Conservation (phyloP, 2,113 vertebrate species). For the Protobothrops flavoviridis region DNA sequence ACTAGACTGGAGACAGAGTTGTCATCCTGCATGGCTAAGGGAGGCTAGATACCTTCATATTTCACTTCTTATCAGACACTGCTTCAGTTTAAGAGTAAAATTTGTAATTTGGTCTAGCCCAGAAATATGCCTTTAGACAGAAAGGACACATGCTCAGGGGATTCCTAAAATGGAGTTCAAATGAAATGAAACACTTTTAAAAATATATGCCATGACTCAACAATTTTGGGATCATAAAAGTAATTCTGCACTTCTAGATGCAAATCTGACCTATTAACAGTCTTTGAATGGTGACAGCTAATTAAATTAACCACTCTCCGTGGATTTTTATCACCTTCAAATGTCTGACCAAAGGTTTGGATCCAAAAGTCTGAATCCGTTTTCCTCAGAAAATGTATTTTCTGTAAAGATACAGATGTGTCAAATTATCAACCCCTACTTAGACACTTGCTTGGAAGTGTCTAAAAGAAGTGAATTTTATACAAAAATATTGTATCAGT, state of each 20-base stretch:
- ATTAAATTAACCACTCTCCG: constrained; percentile 26
- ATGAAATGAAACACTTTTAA: constrained; percentile 7
- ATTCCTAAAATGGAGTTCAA: constrained; percentile 24
- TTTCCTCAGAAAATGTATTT: constrained; percentile 1
- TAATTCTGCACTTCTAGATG: not conserved
- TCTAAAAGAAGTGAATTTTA: not conserved
- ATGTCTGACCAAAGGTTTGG: constrained; percentile 30
- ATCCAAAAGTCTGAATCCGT: constrained; percentile 7
- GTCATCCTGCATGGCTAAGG: not conserved
- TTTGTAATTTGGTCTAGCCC: not conserved
- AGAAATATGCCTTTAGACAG: not conserved
- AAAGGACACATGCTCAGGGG: not conserved
- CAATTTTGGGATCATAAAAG: constrained; percentile 43
- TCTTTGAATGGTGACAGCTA: constrained; percentile 24
- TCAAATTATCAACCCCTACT: not conserved
- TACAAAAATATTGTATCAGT: not conserved
- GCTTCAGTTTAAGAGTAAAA: not conserved
- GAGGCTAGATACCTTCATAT: too few relatives aligned
- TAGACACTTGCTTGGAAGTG: not conserved
- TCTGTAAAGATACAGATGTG: not conserved
- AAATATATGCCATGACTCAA: constrained; percentile 23
- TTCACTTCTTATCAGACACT: not conserved
- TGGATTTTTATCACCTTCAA: constrained; percentile 44
- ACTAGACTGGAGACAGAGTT: not conserved
- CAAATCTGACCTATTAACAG: constrained; percentile 43